Conservation (phyloP, 1,140 invertebrate genomes). For the Ceratoteleas bidentatus region DNA sequence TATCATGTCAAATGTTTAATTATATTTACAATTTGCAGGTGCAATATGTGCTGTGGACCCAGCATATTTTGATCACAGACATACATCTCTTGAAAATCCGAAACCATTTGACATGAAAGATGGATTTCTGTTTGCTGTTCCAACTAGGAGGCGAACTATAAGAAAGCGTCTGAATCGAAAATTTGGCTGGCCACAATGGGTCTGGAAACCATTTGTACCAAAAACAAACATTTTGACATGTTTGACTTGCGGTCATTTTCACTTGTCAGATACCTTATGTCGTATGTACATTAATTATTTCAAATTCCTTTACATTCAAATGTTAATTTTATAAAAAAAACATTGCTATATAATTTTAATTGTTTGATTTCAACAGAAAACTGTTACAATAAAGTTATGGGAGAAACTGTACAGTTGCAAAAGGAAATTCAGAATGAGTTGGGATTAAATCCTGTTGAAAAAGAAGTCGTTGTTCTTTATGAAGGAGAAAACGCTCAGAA, state of each 20-base stretch:
- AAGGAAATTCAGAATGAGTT: conserved; percentile 87
- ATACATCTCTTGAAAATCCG: background rate
- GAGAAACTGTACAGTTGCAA: conserved; percentile 90
- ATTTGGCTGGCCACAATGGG: conserved; percentile 85
- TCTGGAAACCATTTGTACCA: conserved; percentile 85
- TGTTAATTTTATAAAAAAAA: background rate
- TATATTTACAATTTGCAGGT: conserved; percentile 10
- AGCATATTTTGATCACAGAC: conserved; percentile 2
- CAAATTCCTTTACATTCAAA: too few species aligned
- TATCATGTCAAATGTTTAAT: background rate
- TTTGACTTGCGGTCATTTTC: conserved; percentile 89
- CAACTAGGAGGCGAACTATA: conserved; percentile 87
- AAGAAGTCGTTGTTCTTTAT: conserved; percentile 92
- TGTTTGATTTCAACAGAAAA: conserved; percentile 79
- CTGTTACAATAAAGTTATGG: conserved; percentile 90
- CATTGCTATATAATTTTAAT: background rate
- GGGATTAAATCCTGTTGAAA: conserved; percentile 87
- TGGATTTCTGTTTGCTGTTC: conserved; percentile 91
- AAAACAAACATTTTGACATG: conserved; percentile 90
- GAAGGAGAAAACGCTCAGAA: conserved; percentile 86
- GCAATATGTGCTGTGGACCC: conserved; percentile 30
- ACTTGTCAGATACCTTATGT: conserved; percentile 89
- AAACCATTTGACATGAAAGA: conserved; percentile 82
- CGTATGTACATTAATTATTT: conserved; percentile 82
- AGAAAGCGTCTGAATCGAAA: conserved; percentile 88